Percentiles rank a stretch among this genome's conserved stretches.
Evolutionary conservation across 2,797 vertebrate genomes (phyloP).

Genomic region (Chiropotes sagulatus): DNA sequence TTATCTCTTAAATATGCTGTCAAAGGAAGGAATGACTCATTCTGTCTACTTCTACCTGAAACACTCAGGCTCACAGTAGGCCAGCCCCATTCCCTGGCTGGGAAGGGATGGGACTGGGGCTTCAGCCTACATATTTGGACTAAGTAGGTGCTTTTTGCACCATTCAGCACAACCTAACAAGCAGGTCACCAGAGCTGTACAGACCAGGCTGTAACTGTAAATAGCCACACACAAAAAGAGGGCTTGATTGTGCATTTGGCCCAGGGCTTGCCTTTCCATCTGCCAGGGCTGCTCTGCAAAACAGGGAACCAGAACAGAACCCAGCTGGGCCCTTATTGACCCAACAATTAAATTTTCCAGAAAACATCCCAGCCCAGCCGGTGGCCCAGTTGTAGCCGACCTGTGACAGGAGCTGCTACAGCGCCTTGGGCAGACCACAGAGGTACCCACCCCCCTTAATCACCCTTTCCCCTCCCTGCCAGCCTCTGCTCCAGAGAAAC

Average conservation of each 20-base stretch:
- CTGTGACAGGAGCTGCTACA: accelerated
- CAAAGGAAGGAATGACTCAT: not conserved
- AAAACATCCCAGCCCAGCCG: not conserved
- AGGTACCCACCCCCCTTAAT: not conserved
- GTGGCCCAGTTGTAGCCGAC: not conserved
- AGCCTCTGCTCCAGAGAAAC: not conserved
- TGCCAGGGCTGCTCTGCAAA: not conserved
- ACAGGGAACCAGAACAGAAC: not conserved
- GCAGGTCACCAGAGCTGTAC: not conserved
- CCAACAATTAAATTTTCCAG: not conserved
- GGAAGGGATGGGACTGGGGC: not conserved
- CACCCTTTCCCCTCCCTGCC: not conserved
- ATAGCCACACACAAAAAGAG: not conserved
- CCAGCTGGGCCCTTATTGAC: not conserved
- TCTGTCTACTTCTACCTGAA: not conserved
- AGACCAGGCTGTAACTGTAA: not conserved
- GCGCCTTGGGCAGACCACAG: not conserved
- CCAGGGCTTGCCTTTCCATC: not conserved
- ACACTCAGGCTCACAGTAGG: not conserved
- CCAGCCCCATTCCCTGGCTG: not conserved
- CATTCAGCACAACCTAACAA: not conserved
- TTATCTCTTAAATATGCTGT: not conserved
- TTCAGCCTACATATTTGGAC: not conserved
- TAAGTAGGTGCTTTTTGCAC: not conserved
- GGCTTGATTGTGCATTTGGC: not conserved